Evolutionary conservation across 1,140 invertebrate genomes (phyloP).

Genomic region (Leptinotarsa lineolata): DNA sequence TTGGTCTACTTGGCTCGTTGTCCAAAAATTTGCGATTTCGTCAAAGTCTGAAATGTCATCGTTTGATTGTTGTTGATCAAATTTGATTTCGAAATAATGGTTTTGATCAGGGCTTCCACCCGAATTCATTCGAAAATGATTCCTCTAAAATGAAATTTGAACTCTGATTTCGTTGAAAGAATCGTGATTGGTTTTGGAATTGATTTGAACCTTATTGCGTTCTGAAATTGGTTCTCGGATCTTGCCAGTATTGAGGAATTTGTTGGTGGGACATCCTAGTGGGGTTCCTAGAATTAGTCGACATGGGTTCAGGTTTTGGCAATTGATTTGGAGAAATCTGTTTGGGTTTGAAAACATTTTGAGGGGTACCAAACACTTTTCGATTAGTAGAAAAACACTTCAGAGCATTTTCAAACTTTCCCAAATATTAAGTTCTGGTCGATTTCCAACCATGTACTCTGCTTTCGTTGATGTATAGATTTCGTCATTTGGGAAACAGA

Average conservation of each 20-base stretch:
- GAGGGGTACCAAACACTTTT: not conserved
- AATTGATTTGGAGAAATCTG: not conserved
- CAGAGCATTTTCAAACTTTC: too few species aligned
- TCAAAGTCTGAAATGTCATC: not conserved
- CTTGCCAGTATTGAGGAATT: too few species aligned
- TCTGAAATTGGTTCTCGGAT: too few species aligned
- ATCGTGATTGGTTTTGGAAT: not conserved
- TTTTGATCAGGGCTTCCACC: not conserved
- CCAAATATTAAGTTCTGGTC: too few species aligned
- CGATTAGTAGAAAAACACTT: slow-evolving; percentile 5
- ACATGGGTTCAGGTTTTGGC: slow-evolving; percentile 17
- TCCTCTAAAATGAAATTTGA: slow-evolving; percentile 14
- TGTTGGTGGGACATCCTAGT: slow-evolving; percentile 3
- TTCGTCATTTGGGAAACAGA: too few species aligned
- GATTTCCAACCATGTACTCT: too few species aligned
- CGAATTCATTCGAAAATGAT: slow-evolving; percentile 3
- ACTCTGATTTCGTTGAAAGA: not conserved
- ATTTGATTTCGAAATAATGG: not conserved
- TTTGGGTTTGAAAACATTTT: slow-evolving; percentile 5
- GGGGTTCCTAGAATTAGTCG: not conserved
- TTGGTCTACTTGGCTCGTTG: not conserved
- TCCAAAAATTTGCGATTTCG: not conserved
- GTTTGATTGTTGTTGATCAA: not conserved
- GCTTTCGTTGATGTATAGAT: too few species aligned
- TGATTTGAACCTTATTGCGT: not conserved